Percentiles rank a stretch among this genome's conserved stretches.
Evolutionary conservation across 2,113 vertebrate species (phyloP).

Genomic region (Stigmatopora nigra): DNA sequence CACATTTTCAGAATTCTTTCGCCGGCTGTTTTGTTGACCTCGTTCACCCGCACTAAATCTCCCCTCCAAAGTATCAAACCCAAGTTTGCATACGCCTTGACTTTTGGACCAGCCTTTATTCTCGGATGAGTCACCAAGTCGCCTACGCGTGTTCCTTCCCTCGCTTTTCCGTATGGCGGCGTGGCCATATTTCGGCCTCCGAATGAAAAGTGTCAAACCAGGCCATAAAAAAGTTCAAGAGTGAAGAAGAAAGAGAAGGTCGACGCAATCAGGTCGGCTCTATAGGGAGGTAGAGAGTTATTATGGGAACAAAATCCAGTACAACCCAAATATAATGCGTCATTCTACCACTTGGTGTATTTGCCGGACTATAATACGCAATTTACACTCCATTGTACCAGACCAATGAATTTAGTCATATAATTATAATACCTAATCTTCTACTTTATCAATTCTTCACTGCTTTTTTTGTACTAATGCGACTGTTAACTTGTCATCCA

Average conservation of each 20-base stretch:
- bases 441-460: too few relatives aligned
- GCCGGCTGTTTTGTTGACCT: not conserved
- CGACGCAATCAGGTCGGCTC: conserved; percentile 42
- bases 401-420: too few relatives aligned
- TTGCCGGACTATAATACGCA: too few relatives aligned
- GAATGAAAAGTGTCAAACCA: not conserved
- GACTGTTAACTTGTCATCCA: too few relatives aligned
- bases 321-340: not conserved
- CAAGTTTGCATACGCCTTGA: not conserved
- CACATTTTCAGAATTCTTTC: not conserved
- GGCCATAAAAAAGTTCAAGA: conserved; percentile 21
- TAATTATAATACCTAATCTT: too few relatives aligned
- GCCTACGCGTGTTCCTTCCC: not conserved
- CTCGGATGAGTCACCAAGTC: not conserved
- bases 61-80: not conserved
- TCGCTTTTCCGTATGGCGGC: not conserved
- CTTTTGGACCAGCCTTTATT: not conserved
- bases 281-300: conserved; percentile 19
- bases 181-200: not conserved
- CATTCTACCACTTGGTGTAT: not conserved
- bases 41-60: not conserved
- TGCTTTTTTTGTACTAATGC: too few relatives aligned
- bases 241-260: conserved; percentile 26
- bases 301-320: conserved; percentile 8
- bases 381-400: too few relatives aligned